Base-by-base conservation (phyloP, 2,797 vertebrate species). In the Huso huso region DNA sequence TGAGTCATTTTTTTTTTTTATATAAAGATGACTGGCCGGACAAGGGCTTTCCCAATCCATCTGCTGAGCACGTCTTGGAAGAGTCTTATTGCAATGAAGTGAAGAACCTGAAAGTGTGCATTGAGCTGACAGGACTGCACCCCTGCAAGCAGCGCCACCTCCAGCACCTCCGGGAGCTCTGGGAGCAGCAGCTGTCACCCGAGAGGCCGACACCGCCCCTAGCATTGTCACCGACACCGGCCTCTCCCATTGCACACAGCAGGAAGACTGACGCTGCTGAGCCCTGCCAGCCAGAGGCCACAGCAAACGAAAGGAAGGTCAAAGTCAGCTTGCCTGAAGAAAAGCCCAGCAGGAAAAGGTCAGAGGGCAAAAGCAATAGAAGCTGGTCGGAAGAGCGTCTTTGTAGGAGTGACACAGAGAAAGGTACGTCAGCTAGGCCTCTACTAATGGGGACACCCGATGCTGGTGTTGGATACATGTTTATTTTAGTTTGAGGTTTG, bases 21-120 rank as follows among this genome's bases (percentile, higher is more conserved):
- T 37, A 5, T 37, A 37, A 89, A 92, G 92, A 93, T 83, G 89
- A 87, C 80, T 93, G 91, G 91, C 81, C 88, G 77, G 87, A 88
- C 80, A 89, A 86, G 85, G 89, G 85, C 81, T 83, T 88, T 81
- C 85, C 85, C 88, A 88, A 87, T 82, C 86, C 70, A 88, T 87
- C 87, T 82, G 87, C 77, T 77, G 86, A 93, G 86, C 83, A 88
- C 82, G 68, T 66, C 58, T 86, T 88, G 84, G 89, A 90, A 87
- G 89, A 90, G 73, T 81, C 90, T 68, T 86, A 85, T 77, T 88
- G 84, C 79, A 90, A 91, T 81, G 95, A 97, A 81, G 94, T 97
- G 82, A 92, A 93, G 79, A 96, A 99, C 87, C 93, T 97, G 79
- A 98, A 97, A 82, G 95, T 99, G 82, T 95, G 95, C 84, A 98